These are phyloP conservation scores for Otus sunia DNA, from an alignment of 2,113 vertebrate genomes.

Conservation along the genomic window DNA sequence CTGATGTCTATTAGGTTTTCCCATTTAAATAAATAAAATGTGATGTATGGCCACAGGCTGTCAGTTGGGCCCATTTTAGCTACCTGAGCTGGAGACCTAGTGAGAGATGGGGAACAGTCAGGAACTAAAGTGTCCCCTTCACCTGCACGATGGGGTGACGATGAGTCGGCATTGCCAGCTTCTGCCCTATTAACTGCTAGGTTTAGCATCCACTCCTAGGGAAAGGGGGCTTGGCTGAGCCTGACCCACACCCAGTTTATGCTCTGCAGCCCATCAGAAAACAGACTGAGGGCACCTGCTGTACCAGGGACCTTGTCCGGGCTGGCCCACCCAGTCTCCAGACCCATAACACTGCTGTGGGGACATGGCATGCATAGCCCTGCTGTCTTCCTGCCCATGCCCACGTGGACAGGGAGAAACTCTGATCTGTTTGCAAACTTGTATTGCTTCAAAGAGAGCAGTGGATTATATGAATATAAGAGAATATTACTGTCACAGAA, in stretches of 20 bases:
- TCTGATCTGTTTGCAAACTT: not conserved
- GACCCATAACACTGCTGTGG: not conserved
- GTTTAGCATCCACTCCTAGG: not conserved
- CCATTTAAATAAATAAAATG: not conserved
- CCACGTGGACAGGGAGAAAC: not conserved
- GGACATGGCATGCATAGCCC: not conserved
- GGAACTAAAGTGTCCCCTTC: not conserved
- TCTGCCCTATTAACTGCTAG: not conserved
- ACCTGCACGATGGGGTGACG: not conserved
- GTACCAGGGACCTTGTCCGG: fast-evolving
- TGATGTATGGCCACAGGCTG: not conserved
- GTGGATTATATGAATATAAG: not conserved
- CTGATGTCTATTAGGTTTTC: not conserved
- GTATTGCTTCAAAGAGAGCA: not conserved
- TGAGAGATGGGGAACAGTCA: not conserved
- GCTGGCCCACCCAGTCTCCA: not conserved
- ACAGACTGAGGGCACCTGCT: not conserved
- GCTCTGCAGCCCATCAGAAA: not conserved
- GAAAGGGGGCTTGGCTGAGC: not conserved
- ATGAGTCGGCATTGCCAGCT: not conserved
- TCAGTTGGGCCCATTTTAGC: not conserved
- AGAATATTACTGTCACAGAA: not conserved
- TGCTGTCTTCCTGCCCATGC: not conserved
- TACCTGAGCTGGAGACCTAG: not conserved
- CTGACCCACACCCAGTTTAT: not conserved